Base-by-base conservation (phyloP, 1,140 invertebrate genomes). In the Microplitis demolitor region DNA sequence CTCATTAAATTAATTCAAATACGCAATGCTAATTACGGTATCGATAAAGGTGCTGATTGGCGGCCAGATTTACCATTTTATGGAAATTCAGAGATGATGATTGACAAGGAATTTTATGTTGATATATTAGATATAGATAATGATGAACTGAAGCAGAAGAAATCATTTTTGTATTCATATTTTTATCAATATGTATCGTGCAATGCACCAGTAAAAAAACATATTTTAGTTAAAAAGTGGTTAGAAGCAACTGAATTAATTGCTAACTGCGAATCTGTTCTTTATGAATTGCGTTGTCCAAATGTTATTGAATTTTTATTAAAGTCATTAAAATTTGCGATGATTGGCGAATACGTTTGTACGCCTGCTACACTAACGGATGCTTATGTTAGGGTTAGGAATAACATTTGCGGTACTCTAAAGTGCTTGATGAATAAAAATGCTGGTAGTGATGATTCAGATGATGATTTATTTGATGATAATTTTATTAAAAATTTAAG, bases 291-390 rank as follows among this genome's bases (percentile, higher is more conserved):
- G 14, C 39, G 66, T 66, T 61, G 69, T 68, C 24, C 66, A 77
- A 78, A 77, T 77, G 77, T 80, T 60, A 16, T 70, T 24, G 68
- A 69, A 9, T 78, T 80, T 69, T 71, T 81, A 56, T 58, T 78
- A 11, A 63, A 76, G 69, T 77, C 78, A 3, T 37, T 70, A 8
- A 78, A 76, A 67, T 37, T 80, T 66, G 68, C 56, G 8, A 24
- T 66, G 14, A 31, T 80, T 11, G 70, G 69, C 53, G 71, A 74
- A 16, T 76, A 74, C 35, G 73, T 79, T 6, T 76, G 74, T 24
- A 58, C 69, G 37, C 33, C 71, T 13, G 45, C 71, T 8, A 72
- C 31, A 34, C 45, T 78, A 11, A 67, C 72, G 13, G 45, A 76
- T 51, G 51, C 63, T 33, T 77, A 76, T 62, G 4, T 63, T 3